Percentiles rank a stretch among this genome's conserved stretches.
These are phyloP conservation scores for Epinotia brunnichana DNA, from an alignment of 2,888 invertebrate species.

Conservation along the genomic window DNA sequence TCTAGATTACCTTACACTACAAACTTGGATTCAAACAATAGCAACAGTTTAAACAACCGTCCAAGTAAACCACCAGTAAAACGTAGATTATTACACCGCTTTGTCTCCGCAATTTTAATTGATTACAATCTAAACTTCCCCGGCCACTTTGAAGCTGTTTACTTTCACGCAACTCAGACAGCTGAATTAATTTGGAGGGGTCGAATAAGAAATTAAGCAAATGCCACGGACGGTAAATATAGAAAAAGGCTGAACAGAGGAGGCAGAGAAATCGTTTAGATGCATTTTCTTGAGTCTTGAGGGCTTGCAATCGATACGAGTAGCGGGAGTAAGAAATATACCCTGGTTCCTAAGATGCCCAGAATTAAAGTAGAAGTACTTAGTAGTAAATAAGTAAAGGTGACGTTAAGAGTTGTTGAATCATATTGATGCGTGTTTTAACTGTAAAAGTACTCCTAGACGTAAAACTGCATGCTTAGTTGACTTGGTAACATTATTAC, in stretches of 20 bases:
- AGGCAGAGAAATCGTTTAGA: neutral
- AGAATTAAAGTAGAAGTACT: too few relatives aligned
- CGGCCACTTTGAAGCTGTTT: constrained; percentile 48
- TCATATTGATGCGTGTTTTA: too few relatives aligned
- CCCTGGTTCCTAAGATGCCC: neutral
- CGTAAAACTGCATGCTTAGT: too few relatives aligned
- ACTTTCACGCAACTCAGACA: constrained; percentile 30
- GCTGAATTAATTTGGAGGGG: constrained; percentile 34
- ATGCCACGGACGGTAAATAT: constrained; percentile 10
- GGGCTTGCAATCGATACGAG: neutral
- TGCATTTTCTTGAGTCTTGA: constrained; percentile 4
- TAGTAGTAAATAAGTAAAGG: too few relatives aligned
- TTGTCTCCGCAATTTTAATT: constrained; percentile 61
- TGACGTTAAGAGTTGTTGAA: too few relatives aligned
- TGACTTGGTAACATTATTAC: too few relatives aligned
- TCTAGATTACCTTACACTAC: constrained; percentile 20
- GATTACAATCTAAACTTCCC: constrained; percentile 65
- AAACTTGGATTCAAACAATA: constrained; percentile 26
- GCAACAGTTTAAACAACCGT: constrained; percentile 31
- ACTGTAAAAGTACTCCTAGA: too few relatives aligned
- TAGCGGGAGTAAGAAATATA: neutral
- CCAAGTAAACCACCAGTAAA: constrained; percentile 45
- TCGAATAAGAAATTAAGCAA: constrained; percentile 17
- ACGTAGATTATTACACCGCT: constrained; percentile 56
- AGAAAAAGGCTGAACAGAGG: neutral